These are phyloP conservation scores for Mormyrops boulengeri DNA, from an alignment of 2,797 vertebrate genomes.

Conservation along the genomic window DNA sequence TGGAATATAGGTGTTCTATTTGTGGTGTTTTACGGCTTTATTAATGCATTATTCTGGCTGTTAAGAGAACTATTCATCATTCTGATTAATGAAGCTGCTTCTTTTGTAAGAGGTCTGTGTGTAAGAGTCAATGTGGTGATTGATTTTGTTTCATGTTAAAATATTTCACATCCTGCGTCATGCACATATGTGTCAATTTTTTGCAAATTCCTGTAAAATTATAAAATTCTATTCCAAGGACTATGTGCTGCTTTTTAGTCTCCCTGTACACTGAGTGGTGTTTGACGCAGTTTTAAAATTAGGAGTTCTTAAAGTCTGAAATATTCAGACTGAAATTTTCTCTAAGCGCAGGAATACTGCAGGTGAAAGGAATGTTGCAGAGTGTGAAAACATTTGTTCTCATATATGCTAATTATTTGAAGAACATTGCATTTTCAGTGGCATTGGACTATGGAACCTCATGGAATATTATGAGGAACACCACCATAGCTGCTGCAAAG, in stretches of 20 bases:
- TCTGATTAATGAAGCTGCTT: constrained; percentile 66
- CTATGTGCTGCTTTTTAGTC: background rate
- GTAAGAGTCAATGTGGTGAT: constrained; percentile 63
- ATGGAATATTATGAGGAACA: background rate
- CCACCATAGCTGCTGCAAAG: background rate
- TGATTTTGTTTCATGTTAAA: constrained; percentile 56
- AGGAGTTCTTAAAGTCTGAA: background rate
- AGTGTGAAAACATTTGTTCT: background rate
- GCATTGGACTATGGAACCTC: background rate
- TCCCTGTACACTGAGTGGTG: background rate
- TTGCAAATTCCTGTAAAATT: background rate
- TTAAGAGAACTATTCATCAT: constrained; percentile 75
- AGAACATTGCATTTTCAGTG: background rate
- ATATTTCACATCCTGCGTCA: constrained; percentile 27
- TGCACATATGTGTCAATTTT: background rate
- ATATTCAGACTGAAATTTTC: background rate
- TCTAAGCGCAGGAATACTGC: background rate
- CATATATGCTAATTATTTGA: background rate
- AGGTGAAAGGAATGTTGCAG: background rate
- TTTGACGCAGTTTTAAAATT: background rate
- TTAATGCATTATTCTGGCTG: constrained; percentile 76
- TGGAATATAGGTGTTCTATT: constrained; percentile 69
- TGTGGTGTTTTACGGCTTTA: constrained; percentile 67
- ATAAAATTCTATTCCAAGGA: background rate
- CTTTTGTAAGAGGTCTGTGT: constrained; percentile 67